Percentiles rank a stretch among this genome's conserved stretches.
These are phyloP conservation scores for Alfaro cultratus DNA, from an alignment of 2,797 vertebrate genomes.

Conservation along the genomic window DNA sequence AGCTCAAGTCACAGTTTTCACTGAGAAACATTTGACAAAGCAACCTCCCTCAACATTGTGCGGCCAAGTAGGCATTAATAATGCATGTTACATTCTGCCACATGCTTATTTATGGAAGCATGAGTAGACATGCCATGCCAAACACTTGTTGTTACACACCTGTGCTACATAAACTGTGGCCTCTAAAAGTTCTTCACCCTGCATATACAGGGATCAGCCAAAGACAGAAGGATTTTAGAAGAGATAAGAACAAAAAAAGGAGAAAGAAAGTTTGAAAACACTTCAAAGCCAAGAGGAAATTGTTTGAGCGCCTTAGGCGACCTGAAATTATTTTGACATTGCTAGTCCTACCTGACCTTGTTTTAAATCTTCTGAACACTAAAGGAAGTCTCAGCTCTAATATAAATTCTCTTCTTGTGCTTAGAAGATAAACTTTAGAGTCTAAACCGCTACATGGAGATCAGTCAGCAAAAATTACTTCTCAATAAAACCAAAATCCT, in stretches of 20 bases:
- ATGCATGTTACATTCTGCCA: constrained; percentile 60
- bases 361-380: constrained; percentile 40
- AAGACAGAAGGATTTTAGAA: neutral
- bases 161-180: constrained; percentile 50
- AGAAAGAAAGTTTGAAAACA: constrained; percentile 41
- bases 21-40: constrained; percentile 62
- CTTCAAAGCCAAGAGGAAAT: constrained; percentile 33
- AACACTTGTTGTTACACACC: constrained; percentile 45
- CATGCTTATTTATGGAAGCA: constrained; percentile 60
- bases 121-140: constrained; percentile 23
- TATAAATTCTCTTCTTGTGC: constrained; percentile 11
- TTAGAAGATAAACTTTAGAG: constrained; percentile 25
- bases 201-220: constrained; percentile 26
- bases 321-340: constrained; percentile 48
- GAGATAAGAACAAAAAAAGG: constrained; percentile 1
- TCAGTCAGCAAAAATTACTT: constrained; percentile 37
- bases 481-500: constrained; percentile 8
- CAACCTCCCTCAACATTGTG: constrained; percentile 36
- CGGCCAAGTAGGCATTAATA: constrained; percentile 61
- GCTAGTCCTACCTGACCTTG: constrained; percentile 25
- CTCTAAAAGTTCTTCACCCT: constrained; percentile 48
- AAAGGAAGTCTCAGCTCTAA: constrained; percentile 37
- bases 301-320: constrained; percentile 33
- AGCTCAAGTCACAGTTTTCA: constrained; percentile 32
- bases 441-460: constrained; percentile 9